These are phyloP conservation scores for Muraenolepis orangiensis DNA, from an alignment of 2,797 vertebrate genomes.

Conservation along the genomic window DNA sequence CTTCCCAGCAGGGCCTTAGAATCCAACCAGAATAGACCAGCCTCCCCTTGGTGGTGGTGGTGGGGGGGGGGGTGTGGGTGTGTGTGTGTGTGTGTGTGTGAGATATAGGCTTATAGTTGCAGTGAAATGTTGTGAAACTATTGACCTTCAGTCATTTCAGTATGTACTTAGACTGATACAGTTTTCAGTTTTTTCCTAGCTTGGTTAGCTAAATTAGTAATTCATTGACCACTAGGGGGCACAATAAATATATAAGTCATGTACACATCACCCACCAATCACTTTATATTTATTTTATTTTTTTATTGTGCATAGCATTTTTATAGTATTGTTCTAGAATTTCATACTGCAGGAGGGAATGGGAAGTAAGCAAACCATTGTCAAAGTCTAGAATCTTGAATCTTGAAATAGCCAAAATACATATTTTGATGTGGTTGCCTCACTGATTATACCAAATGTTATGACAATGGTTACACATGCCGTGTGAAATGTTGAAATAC, in stretches of 20 bases:
- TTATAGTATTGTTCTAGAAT: too few species aligned
- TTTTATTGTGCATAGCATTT: too few species aligned
- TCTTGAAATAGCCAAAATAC: too few species aligned
- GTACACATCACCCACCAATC: too few species aligned
- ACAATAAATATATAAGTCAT: too few species aligned
- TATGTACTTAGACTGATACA: not conserved
- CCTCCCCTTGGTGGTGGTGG: not conserved
- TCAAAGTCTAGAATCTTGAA: too few species aligned
- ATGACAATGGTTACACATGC: not conserved
- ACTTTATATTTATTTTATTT: too few species aligned
- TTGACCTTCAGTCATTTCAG: not conserved
- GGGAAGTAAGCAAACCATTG: too few species aligned
- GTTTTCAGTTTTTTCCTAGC: not conserved
- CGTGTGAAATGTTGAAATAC: not conserved
- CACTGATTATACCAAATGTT: not conserved
- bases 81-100: not conserved
- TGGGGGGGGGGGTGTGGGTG: not conserved
- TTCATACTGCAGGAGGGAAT: too few species aligned
- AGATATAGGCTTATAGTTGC: not conserved
- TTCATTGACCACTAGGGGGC: not conserved
- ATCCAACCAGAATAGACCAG: slow-evolving; percentile 22
- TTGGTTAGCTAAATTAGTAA: not conserved
- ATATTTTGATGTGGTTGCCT: not conserved
- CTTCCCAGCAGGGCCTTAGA: not conserved
- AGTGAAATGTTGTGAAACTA: not conserved